Percentiles rank a stretch among this genome's conserved stretches.
Conservation (phyloP, 2,888 invertebrate genomes). For the Synergus japonicus region DNA sequence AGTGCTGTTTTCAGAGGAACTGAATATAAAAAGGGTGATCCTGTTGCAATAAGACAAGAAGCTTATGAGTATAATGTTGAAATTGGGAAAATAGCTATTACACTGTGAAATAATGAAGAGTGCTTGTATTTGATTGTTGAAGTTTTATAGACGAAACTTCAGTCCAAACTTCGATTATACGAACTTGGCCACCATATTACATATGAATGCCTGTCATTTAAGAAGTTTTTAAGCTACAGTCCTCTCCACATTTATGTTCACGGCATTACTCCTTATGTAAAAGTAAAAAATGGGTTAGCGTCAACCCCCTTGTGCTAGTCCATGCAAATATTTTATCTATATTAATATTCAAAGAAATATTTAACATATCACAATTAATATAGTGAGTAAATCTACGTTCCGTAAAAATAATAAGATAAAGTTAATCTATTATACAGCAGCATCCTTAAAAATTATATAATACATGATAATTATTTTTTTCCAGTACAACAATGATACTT, state of each 20-base stretch:
- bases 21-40: conserved; percentile 13
- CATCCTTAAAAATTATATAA: too few species aligned
- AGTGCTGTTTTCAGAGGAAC: conserved; percentile 1
- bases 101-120: neutral
- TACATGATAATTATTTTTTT: too few species aligned
- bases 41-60: neutral
- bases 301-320: neutral
- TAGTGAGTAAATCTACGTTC: too few species aligned
- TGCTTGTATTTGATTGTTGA: neutral
- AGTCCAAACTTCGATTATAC: conserved; percentile 5
- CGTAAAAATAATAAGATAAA: too few species aligned
- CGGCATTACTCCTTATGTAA: neutral
- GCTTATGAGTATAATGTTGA: neutral
- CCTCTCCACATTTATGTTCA: neutral
- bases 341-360: neutral
- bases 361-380: neutral
- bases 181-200: neutral
- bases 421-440: too few species aligned
- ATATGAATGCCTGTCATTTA: neutral
- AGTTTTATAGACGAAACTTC: neutral
- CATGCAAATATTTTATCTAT: neutral
- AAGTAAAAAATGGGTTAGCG: neutral
- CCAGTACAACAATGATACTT: too few species aligned
- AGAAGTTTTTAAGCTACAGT: neutral
- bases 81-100: neutral